A percentile compares a stretch with the other conserved stretches of the same genome.
phyloP scores from a whole-genome alignment of 1,140 invertebrate species.

The Galendromus occidentalis region DNA sequence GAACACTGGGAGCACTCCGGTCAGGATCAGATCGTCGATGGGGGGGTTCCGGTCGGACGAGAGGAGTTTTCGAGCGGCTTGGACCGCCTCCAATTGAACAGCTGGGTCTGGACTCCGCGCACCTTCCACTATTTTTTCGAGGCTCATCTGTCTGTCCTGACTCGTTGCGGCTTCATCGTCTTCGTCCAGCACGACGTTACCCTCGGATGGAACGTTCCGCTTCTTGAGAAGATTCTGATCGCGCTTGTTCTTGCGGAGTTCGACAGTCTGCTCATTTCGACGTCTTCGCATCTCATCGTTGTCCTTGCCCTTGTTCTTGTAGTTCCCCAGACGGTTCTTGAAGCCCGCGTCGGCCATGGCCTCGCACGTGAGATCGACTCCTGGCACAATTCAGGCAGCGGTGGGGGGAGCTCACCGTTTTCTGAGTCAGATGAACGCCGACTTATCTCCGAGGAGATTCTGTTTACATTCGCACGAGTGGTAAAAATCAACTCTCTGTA shows the following conservation, averaged over 20 bases:
- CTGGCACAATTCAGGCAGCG: too few species aligned
- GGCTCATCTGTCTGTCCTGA: slow-evolving; percentile 40
- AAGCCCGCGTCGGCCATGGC: too few species aligned
- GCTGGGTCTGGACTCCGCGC: slow-evolving; percentile 44
- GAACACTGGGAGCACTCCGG: slow-evolving; percentile 79
- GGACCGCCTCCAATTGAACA: slow-evolving; percentile 55
- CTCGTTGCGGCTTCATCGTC: slow-evolving; percentile 16
- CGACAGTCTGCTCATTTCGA: slow-evolving; percentile 82
- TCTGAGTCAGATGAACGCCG: too few species aligned
- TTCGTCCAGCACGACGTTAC: slow-evolving; percentile 15
- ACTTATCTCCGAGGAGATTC: too few species aligned
- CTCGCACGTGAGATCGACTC: too few species aligned
- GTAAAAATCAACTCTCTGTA: too few species aligned
- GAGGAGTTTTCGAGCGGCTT: slow-evolving; percentile 72
- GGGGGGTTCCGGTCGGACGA: slow-evolving; percentile 95
- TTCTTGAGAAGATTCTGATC: slow-evolving; percentile 87
- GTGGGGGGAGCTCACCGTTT: too few species aligned
- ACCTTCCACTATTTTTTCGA: slow-evolving; percentile 47
- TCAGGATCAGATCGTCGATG: slow-evolving; percentile 84
- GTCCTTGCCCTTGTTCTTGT: slow-evolving; percentile 22
- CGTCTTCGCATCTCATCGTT: slow-evolving; percentile 66
- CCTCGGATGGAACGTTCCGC: slow-evolving; percentile 55
- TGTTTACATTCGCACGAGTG: too few species aligned
- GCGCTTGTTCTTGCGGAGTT: slow-evolving; percentile 85
- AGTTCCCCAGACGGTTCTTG: slow-evolving; percentile 18